These are phyloP conservation scores for Hystrix brachyura DNA, from an alignment of 2,113 vertebrate genomes.

Conservation along the genomic window DNA sequence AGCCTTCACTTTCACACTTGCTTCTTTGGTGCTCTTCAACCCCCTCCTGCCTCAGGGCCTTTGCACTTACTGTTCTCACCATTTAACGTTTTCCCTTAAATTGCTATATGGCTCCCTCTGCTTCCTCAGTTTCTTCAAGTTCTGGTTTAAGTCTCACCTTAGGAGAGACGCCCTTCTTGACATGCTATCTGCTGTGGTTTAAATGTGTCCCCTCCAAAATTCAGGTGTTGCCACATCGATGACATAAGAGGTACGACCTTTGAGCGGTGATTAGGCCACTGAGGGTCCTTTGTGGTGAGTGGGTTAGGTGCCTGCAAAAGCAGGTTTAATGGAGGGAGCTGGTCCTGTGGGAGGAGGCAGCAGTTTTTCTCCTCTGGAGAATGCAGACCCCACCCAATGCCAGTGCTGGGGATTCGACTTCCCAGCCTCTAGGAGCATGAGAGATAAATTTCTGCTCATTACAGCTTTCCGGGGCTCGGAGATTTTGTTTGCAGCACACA, in stretches of 20 bases:
- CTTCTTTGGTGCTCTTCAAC: background rate
- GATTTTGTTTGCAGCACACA: background rate
- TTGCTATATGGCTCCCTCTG: background rate
- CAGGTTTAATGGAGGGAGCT: background rate
- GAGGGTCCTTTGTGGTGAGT: background rate
- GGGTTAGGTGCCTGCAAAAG: background rate
- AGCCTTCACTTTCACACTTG: background rate
- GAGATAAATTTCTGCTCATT: background rate
- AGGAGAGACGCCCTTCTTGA: background rate
- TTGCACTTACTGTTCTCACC: too few species aligned
- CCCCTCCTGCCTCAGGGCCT: background rate
- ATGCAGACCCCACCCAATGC: background rate
- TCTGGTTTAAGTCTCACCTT: background rate
- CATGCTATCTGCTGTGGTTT: background rate
- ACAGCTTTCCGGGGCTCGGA: background rate
- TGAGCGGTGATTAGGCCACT: background rate
- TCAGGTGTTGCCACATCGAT: background rate
- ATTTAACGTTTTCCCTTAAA: background rate
- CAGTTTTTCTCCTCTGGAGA: background rate
- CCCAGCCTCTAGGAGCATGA: background rate
- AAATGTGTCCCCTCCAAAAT: background rate
- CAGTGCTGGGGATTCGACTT: background rate
- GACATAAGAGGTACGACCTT: background rate
- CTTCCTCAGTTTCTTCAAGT: background rate
- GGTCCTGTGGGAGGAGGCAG: background rate